A percentile compares a stretch with the other conserved stretches of the same genome.
These are phyloP conservation scores for Myathropa florea DNA, from an alignment of 2,888 invertebrate species.

Conservation along the genomic window DNA sequence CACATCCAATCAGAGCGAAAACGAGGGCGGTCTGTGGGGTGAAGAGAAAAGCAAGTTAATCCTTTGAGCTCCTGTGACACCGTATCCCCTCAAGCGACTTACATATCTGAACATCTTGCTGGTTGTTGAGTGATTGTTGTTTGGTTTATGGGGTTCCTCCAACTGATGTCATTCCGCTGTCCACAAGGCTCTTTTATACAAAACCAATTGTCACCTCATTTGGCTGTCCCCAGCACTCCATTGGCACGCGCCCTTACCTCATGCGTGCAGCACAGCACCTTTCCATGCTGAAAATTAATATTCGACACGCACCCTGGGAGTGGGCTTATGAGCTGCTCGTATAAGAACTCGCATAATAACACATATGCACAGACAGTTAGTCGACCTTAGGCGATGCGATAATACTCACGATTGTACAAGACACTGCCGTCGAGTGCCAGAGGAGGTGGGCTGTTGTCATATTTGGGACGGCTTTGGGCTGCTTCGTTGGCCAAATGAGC, in stretches of 20 bases:
- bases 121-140: slow-evolving; percentile 27
- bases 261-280: neutral
- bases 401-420: slow-evolving; percentile 45
- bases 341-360: slow-evolving; percentile 19
- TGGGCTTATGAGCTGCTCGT: slow-evolving; percentile 29
- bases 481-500: neutral
- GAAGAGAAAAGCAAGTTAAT: slow-evolving; percentile 10
- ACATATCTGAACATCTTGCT: slow-evolving; percentile 69
- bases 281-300: slow-evolving; percentile 40
- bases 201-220: slow-evolving; percentile 38
- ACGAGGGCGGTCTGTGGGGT: slow-evolving; percentile 38
- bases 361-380: slow-evolving; percentile 36
- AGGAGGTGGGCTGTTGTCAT: neutral
- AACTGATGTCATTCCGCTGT: slow-evolving; percentile 49
- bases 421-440: slow-evolving; percentile 6
- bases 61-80: neutral
- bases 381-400: slow-evolving; percentile 57
- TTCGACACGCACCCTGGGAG: slow-evolving; percentile 32
- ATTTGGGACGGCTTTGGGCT: neutral
- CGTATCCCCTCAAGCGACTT: slow-evolving; percentile 20
- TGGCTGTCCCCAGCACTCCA: neutral
- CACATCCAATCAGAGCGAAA: slow-evolving; percentile 55
- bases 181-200: slow-evolving; percentile 50
- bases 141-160: slow-evolving; percentile 46
- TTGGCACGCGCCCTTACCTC: slow-evolving; percentile 53